Evolutionary conservation across 2,888 invertebrate genomes (phyloP), one percentile per base, ranked within the genome.

Genomic region (Eudemis profundana): DNA sequence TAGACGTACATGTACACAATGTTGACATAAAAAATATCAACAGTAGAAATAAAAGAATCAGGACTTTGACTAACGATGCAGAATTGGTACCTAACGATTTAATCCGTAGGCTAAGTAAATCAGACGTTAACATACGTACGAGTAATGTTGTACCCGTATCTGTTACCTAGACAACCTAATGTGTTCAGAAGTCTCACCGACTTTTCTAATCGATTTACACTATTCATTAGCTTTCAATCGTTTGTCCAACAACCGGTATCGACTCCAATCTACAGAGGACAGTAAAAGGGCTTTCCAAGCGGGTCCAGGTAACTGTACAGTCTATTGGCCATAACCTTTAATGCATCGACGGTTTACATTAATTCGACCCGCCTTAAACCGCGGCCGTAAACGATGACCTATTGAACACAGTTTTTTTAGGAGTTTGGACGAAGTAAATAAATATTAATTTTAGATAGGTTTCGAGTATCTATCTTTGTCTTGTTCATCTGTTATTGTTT

Each of bases 271-370:
- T 44, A 36, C 44, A 42, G 50, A 51, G 44, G 64, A 51, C 61
- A 61, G 51, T 44, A 61, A 64, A 64, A 59, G 59, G 51, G 57
- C 59, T 64, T 64, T 57, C 64, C 53, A 57, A 57, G 64, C 67
- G 62, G 56, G 67, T 47, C 49, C 49, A 60, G 70, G 70, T 81
- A 82, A 83, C 81, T 78, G 84, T 81, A 78, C 78, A 71, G 73
- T 72, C 76, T 78, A 81, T 80, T 79, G 79, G 75, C 81, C 77
- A 79, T 83, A 79, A 81, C 79, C 82, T 82, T 77, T 79, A 81
- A 80, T 82, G 33, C 56, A 61, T 50, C 60, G 50, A 29, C 56
- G 44, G 42, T 56, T 44, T 56, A 56, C 56, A 56, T 29, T 56
- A 21, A 63, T 57, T 63, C 63, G 56, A 63, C 63, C 62, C 54